These are phyloP conservation scores for Pachymerium ferrugineum DNA, from an alignment of 2,888 invertebrate genomes.

Conservation along the genomic window DNA sequence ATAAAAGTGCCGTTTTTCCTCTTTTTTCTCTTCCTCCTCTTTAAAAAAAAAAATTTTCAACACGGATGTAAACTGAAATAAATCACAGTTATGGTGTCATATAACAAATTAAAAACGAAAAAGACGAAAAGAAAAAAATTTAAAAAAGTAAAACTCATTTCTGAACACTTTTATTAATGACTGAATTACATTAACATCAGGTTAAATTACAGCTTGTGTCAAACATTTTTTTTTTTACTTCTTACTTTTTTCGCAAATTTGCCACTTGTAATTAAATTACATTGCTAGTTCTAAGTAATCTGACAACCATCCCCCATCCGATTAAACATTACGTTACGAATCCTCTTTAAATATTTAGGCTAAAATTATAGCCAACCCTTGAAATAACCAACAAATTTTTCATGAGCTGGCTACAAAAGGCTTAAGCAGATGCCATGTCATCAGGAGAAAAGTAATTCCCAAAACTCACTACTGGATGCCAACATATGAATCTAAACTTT, in stretches of 20 bases:
- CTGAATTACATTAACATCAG: constrained; percentile 3
- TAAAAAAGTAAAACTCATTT: not conserved
- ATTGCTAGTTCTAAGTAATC: not conserved
- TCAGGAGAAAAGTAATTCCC: not conserved
- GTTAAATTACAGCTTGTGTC: not conserved
- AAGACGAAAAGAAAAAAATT: not conserved
- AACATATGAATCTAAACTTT: not conserved
- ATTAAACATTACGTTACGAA: not conserved
- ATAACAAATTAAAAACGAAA: not conserved
- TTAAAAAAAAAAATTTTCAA: not conserved
- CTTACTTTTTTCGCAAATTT: not conserved
- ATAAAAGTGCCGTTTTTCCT: not conserved
- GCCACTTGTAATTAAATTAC: constrained; percentile 4
- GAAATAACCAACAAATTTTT: not conserved
- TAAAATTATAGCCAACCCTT: constrained; percentile 9
- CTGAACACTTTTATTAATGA: not conserved
- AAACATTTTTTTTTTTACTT: not conserved
- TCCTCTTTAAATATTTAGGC: not conserved
- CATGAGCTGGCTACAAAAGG: constrained; percentile 11
- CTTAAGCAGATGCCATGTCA: constrained; percentile 2
- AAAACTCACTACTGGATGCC: constrained; percentile 8
- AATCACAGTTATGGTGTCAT: not conserved
- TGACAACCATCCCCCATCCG: not conserved
- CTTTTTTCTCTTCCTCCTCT: not conserved
- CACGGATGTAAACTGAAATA: not conserved